Evolutionary conservation across 2,888 invertebrate genomes (phyloP), one percentile per base, ranked within the genome.

Genomic region (Parapristionchus giblindavisi): DNA sequence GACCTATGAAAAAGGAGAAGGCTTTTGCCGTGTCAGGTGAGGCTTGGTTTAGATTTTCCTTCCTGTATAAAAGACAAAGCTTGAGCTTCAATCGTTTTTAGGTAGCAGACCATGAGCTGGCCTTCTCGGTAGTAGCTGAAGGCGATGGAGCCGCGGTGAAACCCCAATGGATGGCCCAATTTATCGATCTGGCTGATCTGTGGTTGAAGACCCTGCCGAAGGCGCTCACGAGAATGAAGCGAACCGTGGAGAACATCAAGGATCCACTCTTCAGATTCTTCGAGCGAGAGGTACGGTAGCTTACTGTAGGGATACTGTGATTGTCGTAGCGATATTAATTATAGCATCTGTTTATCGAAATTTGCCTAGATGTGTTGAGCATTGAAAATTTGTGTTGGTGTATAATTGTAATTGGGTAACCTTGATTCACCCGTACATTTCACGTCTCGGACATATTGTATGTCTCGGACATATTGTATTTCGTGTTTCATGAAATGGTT

Each of bases 201-300:
- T 99, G 99, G 99, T 90, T 97, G 61, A 92, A 94, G 87, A 90
- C 96, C 75, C 90, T 99, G 84, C 99, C 98, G 2, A 88, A 89
- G 87, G 89, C 78, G 27, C 76, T 90, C 75, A 84, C 85, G 89
- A 93, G 93, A 0, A 91, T 99, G 82, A 93, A 93, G 84, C 92
- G 99, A 78, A 98, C 98, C 0, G 94, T 95, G 43, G 98, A 99
- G 88, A 99, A 98, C 89, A 99, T 99, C 88, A 97, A 94, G 89
- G 97, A 99, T 91, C 99, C 99, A 4, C 90, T 99, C 87, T 99
- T 98, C 89, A 92, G 99, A 79, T 90, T 90, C 88, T 99, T 98
- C 90, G 99, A 99, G 89, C 92, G 99, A 75, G 98, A 98, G 90
- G 66, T 66, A 21, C 48, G 51, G 29, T 43, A 48, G 32, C n/a